Evolutionary conservation across 2,797 vertebrate species (phyloP).

Genomic region (Hoplostethus atlanticus): DNA sequence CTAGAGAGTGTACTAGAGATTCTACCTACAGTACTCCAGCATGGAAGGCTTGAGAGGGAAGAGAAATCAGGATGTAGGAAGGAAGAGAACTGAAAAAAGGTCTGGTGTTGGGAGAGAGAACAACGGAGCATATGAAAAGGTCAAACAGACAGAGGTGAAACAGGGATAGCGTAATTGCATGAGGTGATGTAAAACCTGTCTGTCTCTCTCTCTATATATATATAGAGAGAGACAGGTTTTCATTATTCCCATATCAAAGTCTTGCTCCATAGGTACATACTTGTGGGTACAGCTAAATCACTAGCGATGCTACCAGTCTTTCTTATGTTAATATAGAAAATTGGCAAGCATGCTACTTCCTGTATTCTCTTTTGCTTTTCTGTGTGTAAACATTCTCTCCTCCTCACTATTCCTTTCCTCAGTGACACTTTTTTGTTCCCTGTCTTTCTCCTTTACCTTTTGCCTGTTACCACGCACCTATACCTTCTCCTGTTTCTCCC

Average conservation of each 20-base stretch:
- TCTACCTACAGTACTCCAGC: constrained; percentile 21
- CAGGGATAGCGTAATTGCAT: constrained; percentile 25
- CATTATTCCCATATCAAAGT: no score
- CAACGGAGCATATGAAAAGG: constrained; percentile 47
- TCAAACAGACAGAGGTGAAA: constrained; percentile 50
- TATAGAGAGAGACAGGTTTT: no score
- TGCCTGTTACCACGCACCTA: constrained; percentile 40
- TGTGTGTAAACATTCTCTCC: not conserved
- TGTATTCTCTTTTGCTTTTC: not conserved
- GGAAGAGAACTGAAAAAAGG: constrained; percentile 21
- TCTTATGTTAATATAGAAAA: no score
- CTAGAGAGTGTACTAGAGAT: constrained; percentile 21
- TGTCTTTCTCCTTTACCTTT: constrained; percentile 1
- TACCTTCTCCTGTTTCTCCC: constrained; percentile 41
- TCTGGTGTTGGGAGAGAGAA: constrained; percentile 16
- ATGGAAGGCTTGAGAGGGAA: constrained; percentile 26
- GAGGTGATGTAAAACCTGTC: constrained; percentile 45
- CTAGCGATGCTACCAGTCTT: no score
- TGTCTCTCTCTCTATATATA: not conserved
- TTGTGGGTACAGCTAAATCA: no score
- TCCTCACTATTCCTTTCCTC: constrained; percentile 32
- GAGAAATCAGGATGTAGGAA: constrained; percentile 18
- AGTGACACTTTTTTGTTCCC: constrained; percentile 42
- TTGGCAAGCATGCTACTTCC: not conserved
- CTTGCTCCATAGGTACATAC: no score